Evolutionary conservation across 2,888 invertebrate species (phyloP).

Genomic region (Gari tellinella): DNA sequence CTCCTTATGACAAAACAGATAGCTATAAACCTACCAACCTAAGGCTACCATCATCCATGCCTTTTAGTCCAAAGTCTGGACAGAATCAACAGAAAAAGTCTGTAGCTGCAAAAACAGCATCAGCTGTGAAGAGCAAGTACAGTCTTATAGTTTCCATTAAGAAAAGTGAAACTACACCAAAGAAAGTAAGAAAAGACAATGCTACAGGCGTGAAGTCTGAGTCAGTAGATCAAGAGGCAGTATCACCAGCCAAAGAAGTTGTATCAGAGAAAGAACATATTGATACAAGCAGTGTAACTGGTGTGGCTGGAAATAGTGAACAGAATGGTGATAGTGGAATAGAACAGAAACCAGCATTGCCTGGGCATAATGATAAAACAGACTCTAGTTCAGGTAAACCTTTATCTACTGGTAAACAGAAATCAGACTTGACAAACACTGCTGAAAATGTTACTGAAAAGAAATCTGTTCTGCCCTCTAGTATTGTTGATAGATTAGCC

Average conservation of each 20-base stretch:
- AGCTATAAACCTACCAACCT: constrained; percentile 58
- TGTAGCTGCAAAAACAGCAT: constrained; percentile 71
- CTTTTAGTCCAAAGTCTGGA: constrained; percentile 5
- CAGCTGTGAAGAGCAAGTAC: constrained; percentile 79
- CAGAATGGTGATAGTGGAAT: no score
- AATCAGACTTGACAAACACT: background rate
- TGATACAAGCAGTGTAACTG: no score
- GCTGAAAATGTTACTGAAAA: background rate
- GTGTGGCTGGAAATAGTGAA: no score
- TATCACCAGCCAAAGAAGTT: no score
- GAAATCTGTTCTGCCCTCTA: constrained; percentile 27
- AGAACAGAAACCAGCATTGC: background rate
- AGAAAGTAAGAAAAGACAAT: no score
- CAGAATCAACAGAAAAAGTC: constrained; percentile 34
- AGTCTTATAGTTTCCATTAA: constrained; percentile 52
- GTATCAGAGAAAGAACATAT: no score
- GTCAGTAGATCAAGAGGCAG: no score
- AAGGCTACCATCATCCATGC: constrained; percentile 32
- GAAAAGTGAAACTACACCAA: constrained; percentile 37
- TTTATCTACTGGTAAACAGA: no score
- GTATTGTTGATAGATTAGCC: constrained; percentile 49
- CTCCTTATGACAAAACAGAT: constrained; percentile 86
- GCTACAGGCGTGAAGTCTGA: no score
- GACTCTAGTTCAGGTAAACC: no score
- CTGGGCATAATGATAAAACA: background rate